These are phyloP conservation scores for Chironomus riparius DNA, from an alignment of 2,888 invertebrate species.

Conservation along the genomic window DNA sequence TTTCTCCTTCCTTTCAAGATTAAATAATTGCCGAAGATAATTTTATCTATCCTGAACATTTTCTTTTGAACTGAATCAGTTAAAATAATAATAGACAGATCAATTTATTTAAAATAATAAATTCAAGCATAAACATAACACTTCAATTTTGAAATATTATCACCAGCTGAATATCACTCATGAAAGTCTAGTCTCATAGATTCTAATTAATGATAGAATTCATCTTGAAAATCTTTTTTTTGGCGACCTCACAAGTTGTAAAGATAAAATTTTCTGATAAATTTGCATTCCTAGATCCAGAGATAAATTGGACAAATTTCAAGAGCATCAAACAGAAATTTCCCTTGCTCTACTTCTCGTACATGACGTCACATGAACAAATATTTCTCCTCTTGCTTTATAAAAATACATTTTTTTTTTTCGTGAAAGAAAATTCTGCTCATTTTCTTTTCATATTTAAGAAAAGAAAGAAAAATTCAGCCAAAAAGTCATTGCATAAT, in stretches of 20 bases:
- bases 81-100: background rate
- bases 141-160: background rate
- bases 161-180: background rate
- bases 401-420: constrained; percentile 28
- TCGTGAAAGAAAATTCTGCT: constrained; percentile 5
- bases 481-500: constrained; percentile 22
- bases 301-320: background rate
- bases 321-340: background rate
- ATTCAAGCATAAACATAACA: background rate
- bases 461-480: background rate
- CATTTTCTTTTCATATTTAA: constrained; percentile 21
- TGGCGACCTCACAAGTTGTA: background rate
- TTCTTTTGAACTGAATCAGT: background rate
- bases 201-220: too few relatives aligned
- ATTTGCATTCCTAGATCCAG: background rate
- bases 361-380: constrained; percentile 25
- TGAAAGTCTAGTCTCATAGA: background rate
- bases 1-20: too few relatives aligned
- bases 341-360: constrained; percentile 17
- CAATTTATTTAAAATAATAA: too few relatives aligned
- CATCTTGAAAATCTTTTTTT: background rate
- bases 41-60: too few relatives aligned
- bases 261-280: too few relatives aligned
- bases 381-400: constrained; percentile 14
- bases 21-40: too few relatives aligned